Base-by-base conservation (phyloP, 2,888 invertebrate genomes). In the Latrodectus elegans region DNA sequence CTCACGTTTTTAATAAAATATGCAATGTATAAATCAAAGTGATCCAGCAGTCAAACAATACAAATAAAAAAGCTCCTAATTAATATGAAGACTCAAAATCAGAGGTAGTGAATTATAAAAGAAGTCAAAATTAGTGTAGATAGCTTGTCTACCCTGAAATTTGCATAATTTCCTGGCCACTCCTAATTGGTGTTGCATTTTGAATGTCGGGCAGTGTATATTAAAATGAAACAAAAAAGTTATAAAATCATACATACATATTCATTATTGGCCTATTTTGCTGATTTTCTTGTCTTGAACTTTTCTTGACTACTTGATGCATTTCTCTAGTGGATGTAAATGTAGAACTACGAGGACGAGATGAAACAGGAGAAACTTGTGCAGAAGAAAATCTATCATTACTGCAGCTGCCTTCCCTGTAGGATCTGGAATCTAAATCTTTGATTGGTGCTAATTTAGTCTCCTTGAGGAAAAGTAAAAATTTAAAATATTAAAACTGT, bases 231-330 rank as follows among this genome's bases (percentile, higher is more conserved):
- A 60, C n/a, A n/a, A 60, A 60, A 55, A 6, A 60, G n/a, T 60
- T 0, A 60, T 60, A 12, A 60, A 60, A 60, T 15, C 11, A 38
- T n/a, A 89, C 91, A 91, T 91, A 92, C 92, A 92, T 92, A 87
- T 92, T 92, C 90, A 92, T 92, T 91, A 92, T 92, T 38, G 92
- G 92, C 83, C 92, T 92, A 70, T 91, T 91, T 74, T 89, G 89
- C 83, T 90, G 90, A 52, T 85, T 81, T 51, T 79, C 83, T n/a
- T 74, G 52, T 53, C 64, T 70, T 9, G 55, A 52, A 71, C 22
- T 22, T 22, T 11, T 10, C 17, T 74, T 81, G 55, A 12, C 38
- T 68, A 8, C 55, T 52, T 14, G 52, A 26, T 55, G 17, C 15
- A 74, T 72, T 71, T 89, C 88, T 49, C 81, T 68, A n/a, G 82